A percentile compares a stretch with the other conserved stretches of the same genome.
Evolutionary conservation across 1,140 invertebrate genomes (phyloP).

Genomic region (Drosophila sulfurigaster): DNA sequence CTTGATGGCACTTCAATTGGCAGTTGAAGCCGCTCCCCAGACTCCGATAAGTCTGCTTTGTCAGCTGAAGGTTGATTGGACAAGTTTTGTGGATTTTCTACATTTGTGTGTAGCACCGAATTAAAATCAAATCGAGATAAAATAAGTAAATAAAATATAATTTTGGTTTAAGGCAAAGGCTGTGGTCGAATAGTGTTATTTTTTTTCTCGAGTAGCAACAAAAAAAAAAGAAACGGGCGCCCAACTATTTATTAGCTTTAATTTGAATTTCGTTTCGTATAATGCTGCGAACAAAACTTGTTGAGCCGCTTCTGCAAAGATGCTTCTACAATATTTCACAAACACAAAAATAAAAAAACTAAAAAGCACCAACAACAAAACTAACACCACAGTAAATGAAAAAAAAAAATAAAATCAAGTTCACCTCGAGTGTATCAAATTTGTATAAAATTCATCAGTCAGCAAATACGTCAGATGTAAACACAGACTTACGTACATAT

Average conservation of each 20-base stretch:
- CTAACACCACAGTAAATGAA: slow-evolving; percentile 42
- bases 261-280: slow-evolving; percentile 79
- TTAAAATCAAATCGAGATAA: slow-evolving; percentile 75
- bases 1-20: not conserved
- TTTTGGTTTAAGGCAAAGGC: slow-evolving; percentile 46
- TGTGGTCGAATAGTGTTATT: slow-evolving; percentile 19
- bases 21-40: slow-evolving; percentile 16
- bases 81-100: slow-evolving; percentile 62
- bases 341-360: slow-evolving; percentile 31
- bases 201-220: slow-evolving; percentile 6
- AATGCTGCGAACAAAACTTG: slow-evolving; percentile 70
- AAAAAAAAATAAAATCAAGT: slow-evolving; percentile 76
- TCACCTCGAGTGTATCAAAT: slow-evolving; percentile 83
- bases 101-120: slow-evolving; percentile 24
- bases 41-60: slow-evolving; percentile 39
- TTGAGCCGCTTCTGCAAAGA: slow-evolving; percentile 76
- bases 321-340: slow-evolving; percentile 68
- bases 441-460: slow-evolving; percentile 83
- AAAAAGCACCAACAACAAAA: slow-evolving; percentile 47
- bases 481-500: slow-evolving; percentile 6
- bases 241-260: slow-evolving; percentile 82
- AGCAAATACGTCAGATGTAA: slow-evolving; percentile 76
- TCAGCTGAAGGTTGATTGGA: slow-evolving; percentile 67
- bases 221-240: slow-evolving; percentile 50
- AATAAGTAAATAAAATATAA: slow-evolving; percentile 56